Conservation (phyloP, 2,113 vertebrate species). For the Sporophila hypoxantha region DNA sequence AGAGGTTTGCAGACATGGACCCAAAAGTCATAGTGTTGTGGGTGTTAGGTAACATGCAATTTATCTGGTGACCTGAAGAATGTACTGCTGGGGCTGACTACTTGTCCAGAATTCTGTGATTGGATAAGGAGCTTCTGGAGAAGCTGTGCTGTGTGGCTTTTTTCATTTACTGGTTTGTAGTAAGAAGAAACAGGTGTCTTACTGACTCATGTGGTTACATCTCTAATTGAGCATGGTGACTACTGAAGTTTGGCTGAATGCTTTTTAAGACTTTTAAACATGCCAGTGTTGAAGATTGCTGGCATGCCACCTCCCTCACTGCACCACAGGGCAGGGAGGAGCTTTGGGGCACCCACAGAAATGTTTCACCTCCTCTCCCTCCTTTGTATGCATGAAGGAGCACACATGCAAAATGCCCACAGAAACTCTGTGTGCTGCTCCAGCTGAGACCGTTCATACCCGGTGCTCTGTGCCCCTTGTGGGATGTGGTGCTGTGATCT, state of each 20-base stretch:
- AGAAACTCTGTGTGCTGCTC: background rate
- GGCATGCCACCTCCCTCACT: background rate
- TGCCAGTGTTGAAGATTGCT: background rate
- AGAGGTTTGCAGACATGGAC: background rate
- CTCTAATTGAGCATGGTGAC: background rate
- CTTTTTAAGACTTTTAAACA: background rate
- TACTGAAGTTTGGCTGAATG: background rate
- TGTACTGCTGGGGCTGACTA: background rate
- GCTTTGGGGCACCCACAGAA: background rate
- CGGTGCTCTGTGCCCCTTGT: rapidly evolving
- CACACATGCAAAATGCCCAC: background rate
- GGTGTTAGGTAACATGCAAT: background rate
- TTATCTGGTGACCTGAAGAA: background rate
- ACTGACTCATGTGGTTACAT: background rate
- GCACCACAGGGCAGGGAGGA: background rate
- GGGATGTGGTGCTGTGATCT: background rate
- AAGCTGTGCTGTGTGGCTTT: background rate
- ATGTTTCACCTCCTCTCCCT: background rate
- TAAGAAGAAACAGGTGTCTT: conserved; percentile 22
- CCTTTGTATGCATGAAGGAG: background rate
- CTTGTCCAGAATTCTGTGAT: background rate
- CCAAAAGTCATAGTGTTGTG: background rate
- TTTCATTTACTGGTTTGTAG: background rate
- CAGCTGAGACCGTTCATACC: rapidly evolving
- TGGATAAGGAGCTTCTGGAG: background rate